Evolutionary conservation across 1,140 invertebrate genomes (phyloP), one percentile per base, ranked within the genome.

Genomic region (Heliothis virescens): DNA sequence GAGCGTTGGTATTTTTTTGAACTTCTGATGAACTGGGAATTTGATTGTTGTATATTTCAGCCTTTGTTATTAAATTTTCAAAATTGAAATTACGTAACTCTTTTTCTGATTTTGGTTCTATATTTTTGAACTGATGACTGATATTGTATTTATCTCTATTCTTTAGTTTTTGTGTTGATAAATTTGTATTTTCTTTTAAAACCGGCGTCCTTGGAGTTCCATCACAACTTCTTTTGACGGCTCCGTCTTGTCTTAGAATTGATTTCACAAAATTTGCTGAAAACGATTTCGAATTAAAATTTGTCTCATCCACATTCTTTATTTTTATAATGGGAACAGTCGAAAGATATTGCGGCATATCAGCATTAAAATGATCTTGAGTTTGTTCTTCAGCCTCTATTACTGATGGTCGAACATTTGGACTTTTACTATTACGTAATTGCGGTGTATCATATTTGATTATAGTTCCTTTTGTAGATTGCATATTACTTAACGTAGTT

Each of bases 11-110:
- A 85, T 90, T 91, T 79, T 91, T 94, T 82, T 92, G 90, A 34
- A 92, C 87, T 57, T 94, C 92, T 16, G 88, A 83, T 41, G 92
- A 90, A 88, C 83, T 92, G 82, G 92, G 89, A 16, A 94, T 91
- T 86, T 94, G 93, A 86, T 95, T 95, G 82, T 95, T 95, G 78
- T 90, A 92, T 80, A 95, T 95, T 92, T 95, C 95, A 60, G 91
- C 91, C 87, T 95, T 95, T 2, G 95, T 95, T 81, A 95, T 95
- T 26, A 96, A 85, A 85, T 95, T 95, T 85, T 96, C 95, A 85
- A 96, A 95, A 88, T 96, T 96, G 60, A 95, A 96, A 80, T 95
- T 95, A 55, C 94, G 91, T 63, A 94, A 89, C 79, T 95, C 95
- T 80, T 90, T 92, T 53, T 94, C 91, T 4, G 82, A 50, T 80